Conservation (phyloP, 2,797 vertebrate species). For the Acipenser ruthenus region DNA sequence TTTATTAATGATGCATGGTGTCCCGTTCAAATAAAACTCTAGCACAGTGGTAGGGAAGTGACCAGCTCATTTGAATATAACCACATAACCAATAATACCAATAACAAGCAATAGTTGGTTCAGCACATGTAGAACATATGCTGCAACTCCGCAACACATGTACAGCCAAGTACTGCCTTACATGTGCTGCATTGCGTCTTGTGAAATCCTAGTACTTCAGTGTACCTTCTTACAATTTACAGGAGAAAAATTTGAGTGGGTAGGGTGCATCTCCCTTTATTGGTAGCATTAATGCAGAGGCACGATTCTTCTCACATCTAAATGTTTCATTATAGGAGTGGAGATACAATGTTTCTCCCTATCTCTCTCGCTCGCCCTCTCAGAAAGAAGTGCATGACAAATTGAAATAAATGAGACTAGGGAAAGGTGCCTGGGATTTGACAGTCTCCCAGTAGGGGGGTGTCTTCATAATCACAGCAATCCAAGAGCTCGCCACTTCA, state of each 20-base stretch:
- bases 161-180: too few species aligned
- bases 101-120: too few species aligned
- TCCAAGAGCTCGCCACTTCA: constrained; percentile 27
- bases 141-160: too few species aligned
- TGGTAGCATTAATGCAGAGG: constrained; percentile 47
- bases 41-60: too few species aligned
- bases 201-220: background rate
- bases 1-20: too few species aligned
- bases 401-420: constrained; percentile 75
- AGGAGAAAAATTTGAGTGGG: constrained; percentile 41
- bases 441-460: constrained; percentile 18
- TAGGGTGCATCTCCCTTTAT: constrained; percentile 35
- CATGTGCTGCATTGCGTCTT: too few species aligned
- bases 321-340: constrained; percentile 65
- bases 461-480: constrained; percentile 26
- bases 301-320: constrained; percentile 58
- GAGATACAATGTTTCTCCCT: constrained; percentile 56
- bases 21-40: background rate
- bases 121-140: too few species aligned
- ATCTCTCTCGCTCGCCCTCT: constrained; percentile 48
- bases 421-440: constrained; percentile 33
- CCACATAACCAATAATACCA: too few species aligned
- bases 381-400: constrained; percentile 61
- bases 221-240: background rate
- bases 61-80: too few species aligned